A percentile compares a stretch with the other conserved stretches of the same genome.
These are phyloP conservation scores for Littorina saxatilis DNA, from an alignment of 1,140 invertebrate genomes.

Conservation along the genomic window DNA sequence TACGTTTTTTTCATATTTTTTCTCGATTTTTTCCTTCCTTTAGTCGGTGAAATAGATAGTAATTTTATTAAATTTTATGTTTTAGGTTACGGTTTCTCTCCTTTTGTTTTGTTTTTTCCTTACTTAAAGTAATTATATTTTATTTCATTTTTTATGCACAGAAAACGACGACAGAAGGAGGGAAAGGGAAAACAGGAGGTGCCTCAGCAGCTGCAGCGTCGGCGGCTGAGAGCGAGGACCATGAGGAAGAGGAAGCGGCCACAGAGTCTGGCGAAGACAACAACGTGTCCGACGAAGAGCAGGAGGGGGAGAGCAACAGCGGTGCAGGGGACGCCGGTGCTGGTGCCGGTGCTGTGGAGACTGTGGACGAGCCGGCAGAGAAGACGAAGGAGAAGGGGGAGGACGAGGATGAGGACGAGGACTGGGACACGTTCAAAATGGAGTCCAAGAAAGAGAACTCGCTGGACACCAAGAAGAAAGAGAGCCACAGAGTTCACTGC, in stretches of 20 bases:
- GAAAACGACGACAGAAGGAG: constrained; percentile 18
- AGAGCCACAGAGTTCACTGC: constrained; percentile 96
- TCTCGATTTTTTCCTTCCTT: too few relatives aligned
- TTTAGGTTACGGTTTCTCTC: too few relatives aligned
- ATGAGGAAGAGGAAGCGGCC: constrained; percentile 21
- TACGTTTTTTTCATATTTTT: too few relatives aligned
- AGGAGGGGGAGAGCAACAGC: constrained; percentile 26
- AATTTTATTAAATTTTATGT: too few relatives aligned
- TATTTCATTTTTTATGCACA: too few relatives aligned
- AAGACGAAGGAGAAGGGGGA: constrained; percentile 40
- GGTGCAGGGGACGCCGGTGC: constrained; percentile 51
- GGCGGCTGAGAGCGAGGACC: background rate
- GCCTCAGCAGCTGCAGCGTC: constrained; percentile 35
- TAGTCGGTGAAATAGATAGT: too few relatives aligned
- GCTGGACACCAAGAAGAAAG: constrained; percentile 94
- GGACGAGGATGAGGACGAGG: constrained; percentile 77
- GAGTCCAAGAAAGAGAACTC: constrained; percentile 85
- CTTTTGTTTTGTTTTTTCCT: too few relatives aligned
- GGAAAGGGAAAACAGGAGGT: constrained; percentile 29
- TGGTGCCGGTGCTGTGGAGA: constrained; percentile 64
- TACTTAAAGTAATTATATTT: too few relatives aligned
- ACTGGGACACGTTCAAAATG: constrained; percentile 80
- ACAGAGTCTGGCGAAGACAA: constrained; percentile 33
- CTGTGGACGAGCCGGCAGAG: constrained; percentile 75
- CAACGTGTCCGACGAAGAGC: constrained; percentile 36